Evolutionary conservation across 2,797 vertebrate species (phyloP).

Genomic region (Gymnothorax reevesii): DNA sequence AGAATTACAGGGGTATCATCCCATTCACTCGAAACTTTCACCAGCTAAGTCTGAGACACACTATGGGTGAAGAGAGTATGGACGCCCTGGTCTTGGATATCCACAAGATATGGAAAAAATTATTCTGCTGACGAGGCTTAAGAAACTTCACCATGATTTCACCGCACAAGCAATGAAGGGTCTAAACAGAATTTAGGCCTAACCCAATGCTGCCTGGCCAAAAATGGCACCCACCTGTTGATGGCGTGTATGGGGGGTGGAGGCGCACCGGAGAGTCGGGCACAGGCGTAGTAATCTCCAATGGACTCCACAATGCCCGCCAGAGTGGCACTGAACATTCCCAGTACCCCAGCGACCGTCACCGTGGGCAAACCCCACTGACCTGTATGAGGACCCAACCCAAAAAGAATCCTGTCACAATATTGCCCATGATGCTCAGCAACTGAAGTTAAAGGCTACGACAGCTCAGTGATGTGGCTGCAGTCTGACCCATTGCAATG

Average conservation of each 20-base stretch:
- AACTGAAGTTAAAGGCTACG: not conserved
- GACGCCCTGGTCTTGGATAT: too few species aligned
- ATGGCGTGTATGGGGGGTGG: conserved; percentile 92
- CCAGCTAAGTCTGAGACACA: too few species aligned
- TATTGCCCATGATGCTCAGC: not conserved
- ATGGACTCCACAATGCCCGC: conserved; percentile 94
- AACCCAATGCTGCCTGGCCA: not conserved
- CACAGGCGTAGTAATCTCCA: conserved; percentile 95
- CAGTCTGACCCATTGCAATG: too few species aligned
- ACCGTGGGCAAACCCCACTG: conserved; percentile 94
- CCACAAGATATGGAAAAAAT: too few species aligned
- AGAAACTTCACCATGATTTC: not conserved
- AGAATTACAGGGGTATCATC: too few species aligned
- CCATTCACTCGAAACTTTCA: too few species aligned
- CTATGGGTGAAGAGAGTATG: too few species aligned
- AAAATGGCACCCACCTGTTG: conserved; percentile 78
- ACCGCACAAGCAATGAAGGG: not conserved
- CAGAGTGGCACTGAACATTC: conserved; percentile 95
- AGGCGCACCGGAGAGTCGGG: conserved; percentile 86
- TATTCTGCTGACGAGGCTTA: not conserved
- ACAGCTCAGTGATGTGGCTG: not conserved
- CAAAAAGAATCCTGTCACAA: not conserved
- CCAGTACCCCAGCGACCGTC: conserved; percentile 86
- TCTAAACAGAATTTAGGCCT: too few species aligned
- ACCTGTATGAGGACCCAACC: conserved; percentile 65